Evolutionary conservation across 2,797 vertebrate genomes (phyloP), one percentile per base, ranked within the genome.

Genomic region (Podargus strigoides): DNA sequence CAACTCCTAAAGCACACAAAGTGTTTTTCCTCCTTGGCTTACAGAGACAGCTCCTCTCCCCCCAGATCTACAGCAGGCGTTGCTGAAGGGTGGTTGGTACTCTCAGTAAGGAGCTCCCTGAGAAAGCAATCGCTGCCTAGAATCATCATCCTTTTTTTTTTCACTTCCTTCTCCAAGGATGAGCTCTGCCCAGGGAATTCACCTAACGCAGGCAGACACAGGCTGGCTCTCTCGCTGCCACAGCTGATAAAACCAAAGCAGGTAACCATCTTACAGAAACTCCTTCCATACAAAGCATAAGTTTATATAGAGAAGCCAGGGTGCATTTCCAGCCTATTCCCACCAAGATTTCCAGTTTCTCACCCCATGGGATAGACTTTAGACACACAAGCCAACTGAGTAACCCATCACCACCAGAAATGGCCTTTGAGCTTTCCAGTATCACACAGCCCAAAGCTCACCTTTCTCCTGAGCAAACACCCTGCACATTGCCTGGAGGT

Each of bases 71-170:
- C 7, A 26, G 12, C 6, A 15, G 70, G 26, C 27, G 12, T 30
- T 5, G 2, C 11, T 0, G 0, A 60, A 66, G 23, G n/a, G 39
- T 41, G 58, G 4, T 1, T 32, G 47, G 59, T 41, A 17, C n/a
- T 62, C 16, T 37, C 58, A 6, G 3, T 6, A 21, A 42, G 53
- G 0, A 53, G 26, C 16, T 79, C 63, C 50, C 55, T 4, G 2
- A 46, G 56, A 84, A 74, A 84, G 26, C 42, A 64, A 42, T 3
- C 1, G 0, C 41, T 81, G 55, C 50, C 66, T 42, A 50, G 20
- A 75, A 87, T 8, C 59, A 62, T 15, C 23, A 37, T 2, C 42
- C 12, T 74, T 84, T 36, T 44, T 42, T 42, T 55, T 49, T 32
- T 52, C n/a, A 41, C 41, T 73, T 80, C 60, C 64, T 67, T 69